phyloP scores from a whole-genome alignment of 1,140 invertebrate genomes.

The Ridgeia piscesae region DNA sequence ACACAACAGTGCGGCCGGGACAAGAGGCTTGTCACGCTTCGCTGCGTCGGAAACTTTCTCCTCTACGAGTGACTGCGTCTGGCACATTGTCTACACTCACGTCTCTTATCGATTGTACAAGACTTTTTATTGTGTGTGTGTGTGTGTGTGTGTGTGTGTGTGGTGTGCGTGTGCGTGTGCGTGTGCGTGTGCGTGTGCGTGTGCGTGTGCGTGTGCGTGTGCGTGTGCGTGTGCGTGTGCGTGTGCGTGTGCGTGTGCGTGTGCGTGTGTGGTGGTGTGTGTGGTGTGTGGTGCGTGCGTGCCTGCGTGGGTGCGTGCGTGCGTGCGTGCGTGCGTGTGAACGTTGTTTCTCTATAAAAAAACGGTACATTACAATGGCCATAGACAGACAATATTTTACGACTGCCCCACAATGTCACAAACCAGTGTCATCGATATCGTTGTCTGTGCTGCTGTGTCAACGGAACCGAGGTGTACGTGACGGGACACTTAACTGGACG shows the following conservation, averaged over 20 bases:
- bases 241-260: too few species aligned
- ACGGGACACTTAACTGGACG: background rate
- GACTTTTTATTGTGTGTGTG: background rate
- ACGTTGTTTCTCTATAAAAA: background rate
- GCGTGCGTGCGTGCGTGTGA: background rate
- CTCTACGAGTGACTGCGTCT: background rate
- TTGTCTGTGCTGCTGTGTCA: background rate
- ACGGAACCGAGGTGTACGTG: background rate
- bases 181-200: too few species aligned
- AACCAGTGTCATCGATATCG: background rate
- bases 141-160: too few species aligned
- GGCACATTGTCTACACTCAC: background rate
- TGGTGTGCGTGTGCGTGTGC: too few species aligned
- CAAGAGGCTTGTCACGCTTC: background rate
- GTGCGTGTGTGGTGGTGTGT: too few species aligned
- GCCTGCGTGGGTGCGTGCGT: too few species aligned
- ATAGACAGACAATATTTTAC: background rate
- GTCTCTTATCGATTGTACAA: background rate
- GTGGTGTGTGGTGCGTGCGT: too few species aligned
- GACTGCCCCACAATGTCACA: background rate
- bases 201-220: too few species aligned
- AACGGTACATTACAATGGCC: background rate
- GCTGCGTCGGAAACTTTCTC: background rate
- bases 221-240: too few species aligned
- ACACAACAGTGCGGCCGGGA: background rate